Evolutionary conservation across 2,797 vertebrate species (phyloP), one percentile per base, ranked within the genome.

Genomic region (Sebastes oblongus): DNA sequence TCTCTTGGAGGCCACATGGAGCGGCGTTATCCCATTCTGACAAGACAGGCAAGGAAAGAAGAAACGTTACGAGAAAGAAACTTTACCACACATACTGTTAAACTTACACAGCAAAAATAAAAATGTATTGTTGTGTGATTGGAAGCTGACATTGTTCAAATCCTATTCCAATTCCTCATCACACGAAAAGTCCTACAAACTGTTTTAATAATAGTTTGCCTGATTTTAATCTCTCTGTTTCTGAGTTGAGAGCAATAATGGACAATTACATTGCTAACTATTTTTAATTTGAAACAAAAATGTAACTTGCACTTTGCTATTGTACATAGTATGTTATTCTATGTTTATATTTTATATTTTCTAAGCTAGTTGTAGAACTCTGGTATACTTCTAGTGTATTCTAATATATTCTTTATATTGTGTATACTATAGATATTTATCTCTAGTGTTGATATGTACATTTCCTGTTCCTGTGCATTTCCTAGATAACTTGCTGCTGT

Each of bases 1-100:
- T 90, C 98, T 96, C 96, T 99, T 99, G 66, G 98, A 99, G 75
- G 98, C 97, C 93, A 99, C 98, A 73, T 99, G 98, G 29, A 99
- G 96, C 90, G 98, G 98, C 13, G 98, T 99, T 91, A 99, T 99
- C 75, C 97, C 97, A 93, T 99, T 99, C 98, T 99, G 92, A 59
- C 52, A 75, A 85, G 75, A 46, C 6, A 77, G 25, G 76, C 3
- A 82, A 52, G 34, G 3, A 84, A 62, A 89, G 0, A 75, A 29
- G 27, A 3, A 75, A 34, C 20, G 22, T 65, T 27, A 66, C 1
- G 3, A n/a, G 30, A 62, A 62, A 20, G 0, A 22, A 34, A 36
- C 3, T 24, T 29, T 6, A 60, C 5, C 3, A 30, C 4, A 27
- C 46, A 67, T 32, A 75, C 11, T 4, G 0, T 25, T 56, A 3